phyloP scores from a whole-genome alignment of 1,140 invertebrate genomes.

The Trialeurodes vaporariorum region DNA sequence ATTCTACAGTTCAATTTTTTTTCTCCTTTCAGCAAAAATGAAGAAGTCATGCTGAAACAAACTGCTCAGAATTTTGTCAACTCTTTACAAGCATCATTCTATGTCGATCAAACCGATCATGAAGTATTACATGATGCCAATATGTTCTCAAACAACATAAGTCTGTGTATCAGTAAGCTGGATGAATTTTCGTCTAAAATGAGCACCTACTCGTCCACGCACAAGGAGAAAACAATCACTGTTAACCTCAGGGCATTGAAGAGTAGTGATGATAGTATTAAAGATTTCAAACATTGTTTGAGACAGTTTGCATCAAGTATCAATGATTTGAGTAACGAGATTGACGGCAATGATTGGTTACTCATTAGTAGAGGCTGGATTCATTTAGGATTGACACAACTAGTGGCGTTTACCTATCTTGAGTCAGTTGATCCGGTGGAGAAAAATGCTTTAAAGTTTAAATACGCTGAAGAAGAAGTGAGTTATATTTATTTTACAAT shows the following conservation, averaged over 20 bases:
- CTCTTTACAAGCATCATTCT: no score
- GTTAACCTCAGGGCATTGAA: background rate
- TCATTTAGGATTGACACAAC: conserved; percentile 34
- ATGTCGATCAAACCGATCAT: no score
- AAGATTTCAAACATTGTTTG: background rate
- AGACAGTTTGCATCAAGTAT: background rate
- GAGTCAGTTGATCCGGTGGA: conserved; percentile 57
- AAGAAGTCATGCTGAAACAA: background rate
- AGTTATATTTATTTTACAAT: conserved; percentile 14
- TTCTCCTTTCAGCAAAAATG: background rate
- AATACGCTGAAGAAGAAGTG: conserved; percentile 50
- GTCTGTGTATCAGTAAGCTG: background rate
- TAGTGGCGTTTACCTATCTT: conserved; percentile 35
- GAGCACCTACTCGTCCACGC: background rate
- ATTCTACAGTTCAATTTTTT: no score
- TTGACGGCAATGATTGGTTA: conserved; percentile 15
- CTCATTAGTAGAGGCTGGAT: conserved; percentile 29
- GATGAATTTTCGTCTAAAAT: background rate
- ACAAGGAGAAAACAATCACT: background rate
- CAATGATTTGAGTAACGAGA: background rate
- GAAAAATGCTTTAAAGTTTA: conserved; percentile 52
- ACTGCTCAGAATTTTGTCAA: background rate
- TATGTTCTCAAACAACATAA: background rate
- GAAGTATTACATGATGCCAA: background rate
- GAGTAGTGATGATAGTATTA: background rate